Conservation (phyloP, 1,140 invertebrate genomes). For the Augochlora pura region DNA sequence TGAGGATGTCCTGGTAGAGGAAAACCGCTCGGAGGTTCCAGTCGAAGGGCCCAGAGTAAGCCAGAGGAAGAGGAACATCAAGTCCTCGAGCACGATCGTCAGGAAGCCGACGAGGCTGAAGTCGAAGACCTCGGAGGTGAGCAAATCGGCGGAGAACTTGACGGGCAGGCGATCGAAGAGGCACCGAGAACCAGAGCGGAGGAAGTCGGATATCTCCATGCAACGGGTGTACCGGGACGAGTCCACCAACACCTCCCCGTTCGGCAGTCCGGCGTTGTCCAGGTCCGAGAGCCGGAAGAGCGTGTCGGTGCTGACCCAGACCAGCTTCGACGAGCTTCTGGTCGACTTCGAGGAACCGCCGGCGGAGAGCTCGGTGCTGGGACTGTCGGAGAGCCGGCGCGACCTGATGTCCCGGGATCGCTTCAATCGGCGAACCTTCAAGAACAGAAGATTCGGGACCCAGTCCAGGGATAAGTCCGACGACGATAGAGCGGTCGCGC, state of each 20-base stretch:
- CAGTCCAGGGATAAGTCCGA: slow-evolving; percentile 40
- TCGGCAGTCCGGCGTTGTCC: slow-evolving; percentile 63
- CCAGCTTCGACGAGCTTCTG: slow-evolving; percentile 66
- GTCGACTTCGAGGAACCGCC: no score
- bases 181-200: slow-evolving; percentile 69
- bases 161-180: slow-evolving; percentile 62
- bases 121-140: slow-evolving; percentile 69
- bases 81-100: slow-evolving; percentile 50
- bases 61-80: slow-evolving; percentile 9
- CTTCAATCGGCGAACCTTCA: slow-evolving; percentile 44
- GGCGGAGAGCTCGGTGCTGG: slow-evolving; percentile 30
- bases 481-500: background rate
- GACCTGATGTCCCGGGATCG: slow-evolving; percentile 44
- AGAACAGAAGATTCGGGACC: slow-evolving; percentile 52
- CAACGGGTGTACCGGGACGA: slow-evolving; percentile 67
- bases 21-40: background rate
- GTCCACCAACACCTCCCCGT: slow-evolving; percentile 75
- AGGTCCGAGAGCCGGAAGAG: slow-evolving; percentile 68
- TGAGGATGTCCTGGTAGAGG: background rate
- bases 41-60: background rate
- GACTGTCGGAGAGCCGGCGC: slow-evolving; percentile 57
- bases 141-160: slow-evolving; percentile 73
- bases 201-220: slow-evolving; percentile 75
- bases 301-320: slow-evolving; percentile 76
- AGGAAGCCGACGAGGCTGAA: slow-evolving; percentile 70